These are phyloP conservation scores for Sylvicola fuscatus DNA, from an alignment of 2,888 invertebrate genomes.

Conservation along the genomic window DNA sequence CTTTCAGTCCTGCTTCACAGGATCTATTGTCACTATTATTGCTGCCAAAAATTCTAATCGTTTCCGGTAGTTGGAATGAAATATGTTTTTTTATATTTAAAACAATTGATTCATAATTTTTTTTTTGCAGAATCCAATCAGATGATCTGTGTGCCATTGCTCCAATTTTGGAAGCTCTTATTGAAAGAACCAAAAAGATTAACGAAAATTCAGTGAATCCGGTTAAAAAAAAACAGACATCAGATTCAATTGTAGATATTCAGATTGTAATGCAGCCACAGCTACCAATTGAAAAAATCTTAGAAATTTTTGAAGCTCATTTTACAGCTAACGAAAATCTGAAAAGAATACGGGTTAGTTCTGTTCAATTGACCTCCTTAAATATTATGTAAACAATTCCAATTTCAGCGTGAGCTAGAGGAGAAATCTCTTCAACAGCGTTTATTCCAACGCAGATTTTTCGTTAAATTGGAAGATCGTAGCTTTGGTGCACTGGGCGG, in stretches of 20 bases:
- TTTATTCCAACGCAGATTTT: slow-evolving; percentile 7
- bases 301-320: slow-evolving; percentile 19
- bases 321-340: slow-evolving; percentile 20
- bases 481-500: slow-evolving; percentile 3
- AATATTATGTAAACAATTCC: neutral
- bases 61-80: slow-evolving; percentile 12
- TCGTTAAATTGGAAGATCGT: slow-evolving; percentile 7
- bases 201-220: slow-evolving; percentile 11
- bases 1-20: slow-evolving; percentile 13
- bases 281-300: slow-evolving; percentile 16
- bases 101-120: slow-evolving; percentile 1
- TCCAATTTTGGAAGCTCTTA: slow-evolving; percentile 18
- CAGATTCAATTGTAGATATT: slow-evolving; percentile 10
- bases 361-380: neutral
- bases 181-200: slow-evolving; percentile 5
- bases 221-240: slow-evolving; percentile 5
- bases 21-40: slow-evolving; percentile 20
- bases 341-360: slow-evolving; percentile 17
- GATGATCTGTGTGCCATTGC: slow-evolving; percentile 20
- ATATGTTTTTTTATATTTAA: slow-evolving; percentile 1
- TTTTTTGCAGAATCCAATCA: slow-evolving; percentile 18
- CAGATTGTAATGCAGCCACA: slow-evolving; percentile 14
- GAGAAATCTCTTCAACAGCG: slow-evolving; percentile 5
- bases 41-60: slow-evolving; percentile 23
- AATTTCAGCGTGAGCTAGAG: slow-evolving; percentile 4